phyloP scores from a whole-genome alignment of 2,888 invertebrate genomes.

The Tipula vernalis region DNA sequence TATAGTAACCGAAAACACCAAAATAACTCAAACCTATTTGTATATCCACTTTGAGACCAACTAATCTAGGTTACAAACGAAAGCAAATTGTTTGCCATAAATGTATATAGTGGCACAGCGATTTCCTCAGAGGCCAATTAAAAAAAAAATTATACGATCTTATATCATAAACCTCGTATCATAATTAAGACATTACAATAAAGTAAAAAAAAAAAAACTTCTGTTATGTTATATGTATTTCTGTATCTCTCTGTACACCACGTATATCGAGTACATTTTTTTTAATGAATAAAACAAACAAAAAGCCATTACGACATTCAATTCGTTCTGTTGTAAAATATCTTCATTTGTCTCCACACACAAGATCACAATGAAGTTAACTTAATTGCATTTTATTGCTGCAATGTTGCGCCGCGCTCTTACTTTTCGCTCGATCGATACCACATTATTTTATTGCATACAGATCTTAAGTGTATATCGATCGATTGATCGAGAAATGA shows the following conservation, averaged over 20 bases:
- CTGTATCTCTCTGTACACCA: not conserved
- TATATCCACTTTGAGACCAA: too few relatives aligned
- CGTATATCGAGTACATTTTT: not conserved
- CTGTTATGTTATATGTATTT: not conserved
- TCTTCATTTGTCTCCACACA: slow-evolving; percentile 6
- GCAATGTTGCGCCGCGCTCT: not conserved
- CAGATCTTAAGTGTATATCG: not conserved
- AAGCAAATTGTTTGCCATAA: not conserved
- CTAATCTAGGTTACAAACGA: not conserved
- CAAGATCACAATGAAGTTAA: slow-evolving; percentile 7
- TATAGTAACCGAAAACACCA: too few relatives aligned
- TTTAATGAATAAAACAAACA: not conserved
- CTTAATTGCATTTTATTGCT: slow-evolving; percentile 4
- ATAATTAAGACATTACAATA: not conserved
- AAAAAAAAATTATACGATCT: not conserved
- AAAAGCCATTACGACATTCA: not conserved
- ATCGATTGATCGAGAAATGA: not conserved
- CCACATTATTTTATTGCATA: not conserved
- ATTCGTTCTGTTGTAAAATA: not conserved
- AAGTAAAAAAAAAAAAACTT: not conserved
- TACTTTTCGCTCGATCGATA: not conserved
- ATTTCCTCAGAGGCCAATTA: not conserved
- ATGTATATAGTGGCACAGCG: not conserved
- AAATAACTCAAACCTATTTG: too few relatives aligned
- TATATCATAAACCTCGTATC: not conserved